Evolutionary conservation across 2,797 vertebrate species (phyloP).

Genomic region (Brachyalestes nurse): DNA sequence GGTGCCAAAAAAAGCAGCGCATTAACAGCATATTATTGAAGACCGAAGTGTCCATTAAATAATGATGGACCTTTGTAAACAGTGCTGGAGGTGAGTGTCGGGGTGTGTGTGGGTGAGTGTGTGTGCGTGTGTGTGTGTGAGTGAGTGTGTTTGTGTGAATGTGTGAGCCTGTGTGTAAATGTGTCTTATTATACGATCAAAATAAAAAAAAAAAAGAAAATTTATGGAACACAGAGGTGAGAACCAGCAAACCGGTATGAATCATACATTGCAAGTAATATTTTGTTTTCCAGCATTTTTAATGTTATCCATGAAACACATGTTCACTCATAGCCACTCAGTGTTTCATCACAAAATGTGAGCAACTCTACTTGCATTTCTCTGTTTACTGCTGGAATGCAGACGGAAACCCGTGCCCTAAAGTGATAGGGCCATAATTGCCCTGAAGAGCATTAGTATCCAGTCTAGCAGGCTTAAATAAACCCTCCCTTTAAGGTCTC

Average conservation of each 20-base stretch:
- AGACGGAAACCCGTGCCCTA: background rate
- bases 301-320: conserved; percentile 5
- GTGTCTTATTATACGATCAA: too few species aligned
- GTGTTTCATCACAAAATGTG: conserved; percentile 3
- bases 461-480: conserved; percentile 26
- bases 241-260: background rate
- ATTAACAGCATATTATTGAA: background rate
- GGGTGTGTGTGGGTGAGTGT: too few species aligned
- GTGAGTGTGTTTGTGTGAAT: too few species aligned
- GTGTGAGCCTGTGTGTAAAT: too few species aligned
- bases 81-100: too few species aligned
- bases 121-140: too few species aligned
- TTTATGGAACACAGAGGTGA: too few species aligned
- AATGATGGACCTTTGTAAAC: background rate
- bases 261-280: background rate
- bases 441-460: background rate
- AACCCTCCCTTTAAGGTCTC: conserved; percentile 13
- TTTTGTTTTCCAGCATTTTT: background rate
- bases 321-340: conserved; percentile 8
- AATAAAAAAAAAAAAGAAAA: background rate
- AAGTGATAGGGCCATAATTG: background rate
- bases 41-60: background rate
- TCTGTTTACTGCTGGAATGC: conserved; percentile 1
- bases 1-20: background rate
- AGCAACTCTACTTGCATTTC: conserved; percentile 1